Evolutionary conservation across 2,888 invertebrate genomes (phyloP), one percentile per base, ranked within the genome.

Genomic region (Aleiodes testaceus): DNA sequence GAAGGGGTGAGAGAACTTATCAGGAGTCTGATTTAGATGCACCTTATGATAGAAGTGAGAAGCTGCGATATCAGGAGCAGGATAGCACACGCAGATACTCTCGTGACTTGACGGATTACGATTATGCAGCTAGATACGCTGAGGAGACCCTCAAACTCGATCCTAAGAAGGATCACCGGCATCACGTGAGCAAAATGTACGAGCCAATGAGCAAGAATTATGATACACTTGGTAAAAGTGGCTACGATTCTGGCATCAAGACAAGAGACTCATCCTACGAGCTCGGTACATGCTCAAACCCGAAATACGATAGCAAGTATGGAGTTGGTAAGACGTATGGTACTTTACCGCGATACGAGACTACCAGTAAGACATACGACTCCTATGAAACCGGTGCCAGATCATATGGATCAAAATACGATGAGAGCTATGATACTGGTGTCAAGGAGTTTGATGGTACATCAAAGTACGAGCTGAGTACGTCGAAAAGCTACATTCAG

Each of bases 11-110:
- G 45, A 79, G 85, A 67, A 79, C 79, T 14, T 87, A 87, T 65
- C 85, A 86, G 72, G 87, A 87, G 63, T 87, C 87, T 1, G 87
- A 87, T 71, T 69, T 86, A 61, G 87, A 87, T 52, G 86, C 80
- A 0, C 82, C 85, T 9, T 87, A 87, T 75, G 84, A 86, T 9
- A 78, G 83, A 12, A 79, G 70, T 72, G 85, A 86, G 3, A 85
- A 84, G 72, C 74, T 80, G 30, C 77, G 81, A 20, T 79, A 79
- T 47, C 83, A 84, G 70, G 75, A 76, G 0, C 81, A 82, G 47
- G 84, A 85, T 30, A 73, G 78, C 3, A 77, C 73, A 5, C 78
- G 85, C 49, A 78, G 87, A 12, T 87, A 86, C 68, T 86, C 87
- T 2, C 79, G 87, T 16, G 87, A 87, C 49, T 71, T 86, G 20